A percentile compares a stretch with the other conserved stretches of the same genome.
phyloP scores from a whole-genome alignment of 2,888 invertebrate species.

The Mythimna lalbum region DNA sequence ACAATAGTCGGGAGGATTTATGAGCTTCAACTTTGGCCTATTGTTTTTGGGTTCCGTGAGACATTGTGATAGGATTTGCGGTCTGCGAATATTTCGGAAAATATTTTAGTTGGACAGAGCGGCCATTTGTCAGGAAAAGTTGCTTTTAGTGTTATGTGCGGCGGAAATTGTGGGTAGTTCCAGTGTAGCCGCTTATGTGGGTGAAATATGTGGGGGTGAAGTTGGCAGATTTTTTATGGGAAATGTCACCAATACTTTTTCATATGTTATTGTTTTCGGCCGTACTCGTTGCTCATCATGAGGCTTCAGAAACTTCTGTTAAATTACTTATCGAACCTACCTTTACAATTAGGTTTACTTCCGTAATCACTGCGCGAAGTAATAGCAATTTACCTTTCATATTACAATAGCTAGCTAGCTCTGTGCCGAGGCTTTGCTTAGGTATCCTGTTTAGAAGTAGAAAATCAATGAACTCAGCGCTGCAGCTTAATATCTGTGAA shows the following conservation, averaged over 20 bases:
- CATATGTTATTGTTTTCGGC: conserved; percentile 9
- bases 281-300: background rate
- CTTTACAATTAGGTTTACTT: too few species aligned
- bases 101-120: conserved; percentile 47
- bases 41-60: conserved; percentile 66
- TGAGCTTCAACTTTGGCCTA: conserved; percentile 66
- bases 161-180: conserved; percentile 23
- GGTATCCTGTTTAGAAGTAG: too few species aligned
- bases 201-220: background rate
- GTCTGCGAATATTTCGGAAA: conserved; percentile 57
- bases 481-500: too few species aligned
- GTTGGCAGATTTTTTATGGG: conserved; percentile 1
- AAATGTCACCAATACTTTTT: background rate
- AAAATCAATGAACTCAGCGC: too few species aligned
- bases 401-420: too few species aligned
- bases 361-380: too few species aligned
- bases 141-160: conserved; percentile 45
- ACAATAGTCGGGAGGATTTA: conserved; percentile 71
- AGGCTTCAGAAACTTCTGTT: background rate
- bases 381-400: too few species aligned
- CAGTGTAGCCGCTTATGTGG: background rate
- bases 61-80: conserved; percentile 58
- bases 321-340: too few species aligned
- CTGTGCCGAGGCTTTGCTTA: too few species aligned
- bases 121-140: conserved; percentile 42